Base-by-base conservation (phyloP, 2,113 vertebrate genomes). In the Oryzias curvinotus region DNA sequence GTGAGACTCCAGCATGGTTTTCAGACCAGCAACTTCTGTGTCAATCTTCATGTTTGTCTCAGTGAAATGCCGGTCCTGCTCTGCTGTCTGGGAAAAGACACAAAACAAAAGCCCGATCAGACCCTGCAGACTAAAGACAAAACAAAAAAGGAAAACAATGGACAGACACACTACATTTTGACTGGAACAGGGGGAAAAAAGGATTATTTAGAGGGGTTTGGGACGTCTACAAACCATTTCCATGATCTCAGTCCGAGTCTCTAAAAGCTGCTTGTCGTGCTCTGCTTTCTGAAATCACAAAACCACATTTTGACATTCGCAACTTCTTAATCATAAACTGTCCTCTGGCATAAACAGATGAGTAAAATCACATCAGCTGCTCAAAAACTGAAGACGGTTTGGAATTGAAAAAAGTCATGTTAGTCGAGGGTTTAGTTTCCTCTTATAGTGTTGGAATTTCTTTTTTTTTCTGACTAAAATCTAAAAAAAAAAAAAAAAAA, bases 1-100 rank as follows among this genome's bases (percentile, higher is more conserved):
- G 87, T 99, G 95, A 0, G 95, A 92, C 78, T 97, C 96, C 0
- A 98, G 90, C 94, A 98, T 93, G 55, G 96, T 98, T 92, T 98
- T 98, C 74, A 99, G 86, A 58, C 97, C 97, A 0, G 97, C 95
- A 36, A 98, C 93, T 85, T 98, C 97, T 0, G 97, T 98, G 75
- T 99, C 96, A 59, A 98, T 96, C 85, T 97, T 98, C 85, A 95
- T 92, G 82, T 96, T 94, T 1, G 93, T 95, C 56, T 96, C 92
- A 19, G 94, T 96, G 81, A 97, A 75, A 65, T 93, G 92, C 25
- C 93, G 90, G 36, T 97, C 95, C 45, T 99, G 94, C 26, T 96
- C 93, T 7, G 94, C 91, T 0, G 94, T 92, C 97, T 99, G 78
- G 56, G 28, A 45, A 25, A 3, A 15, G 44, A 45, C 25, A 28